phyloP scores from a whole-genome alignment of 2,888 invertebrate genomes.

The Chrysotoxum bicinctum region DNA sequence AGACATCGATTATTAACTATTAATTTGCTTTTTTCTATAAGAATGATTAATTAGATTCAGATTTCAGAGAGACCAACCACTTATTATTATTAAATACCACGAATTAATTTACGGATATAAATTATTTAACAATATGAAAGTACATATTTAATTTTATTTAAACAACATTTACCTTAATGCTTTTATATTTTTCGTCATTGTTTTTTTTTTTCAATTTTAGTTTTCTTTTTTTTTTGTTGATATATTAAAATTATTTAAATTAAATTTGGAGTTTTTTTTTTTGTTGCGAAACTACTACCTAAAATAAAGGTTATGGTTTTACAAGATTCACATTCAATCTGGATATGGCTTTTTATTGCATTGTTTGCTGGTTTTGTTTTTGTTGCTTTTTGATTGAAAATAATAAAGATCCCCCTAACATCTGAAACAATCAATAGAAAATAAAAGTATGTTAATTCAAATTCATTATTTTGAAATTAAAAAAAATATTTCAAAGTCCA shows the following conservation, averaged over 20 bases:
- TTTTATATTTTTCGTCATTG: slow-evolving; percentile 43
- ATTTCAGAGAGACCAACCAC: slow-evolving; percentile 36
- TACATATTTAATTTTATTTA: slow-evolving; percentile 19
- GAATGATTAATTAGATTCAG: not conserved
- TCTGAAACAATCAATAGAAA: slow-evolving; percentile 18
- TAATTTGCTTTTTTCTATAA: not conserved
- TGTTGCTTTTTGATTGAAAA: not conserved
- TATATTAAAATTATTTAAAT: not conserved
- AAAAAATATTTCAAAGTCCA: no score
- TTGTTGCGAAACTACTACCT: slow-evolving; percentile 15
- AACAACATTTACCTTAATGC: slow-evolving; percentile 59
- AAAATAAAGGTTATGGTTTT: slow-evolving; percentile 31
- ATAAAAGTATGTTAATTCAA: not conserved
- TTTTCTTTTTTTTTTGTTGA: not conserved
- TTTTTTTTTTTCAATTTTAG: slow-evolving; percentile 61
- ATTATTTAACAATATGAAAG: slow-evolving; percentile 47
- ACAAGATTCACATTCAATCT: slow-evolving; percentile 55
- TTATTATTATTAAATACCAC: slow-evolving; percentile 30
- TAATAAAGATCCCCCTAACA: slow-evolving; percentile 35
- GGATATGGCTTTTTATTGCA: slow-evolving; percentile 46
- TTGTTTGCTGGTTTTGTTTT: slow-evolving; percentile 13
- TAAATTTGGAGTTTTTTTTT: not conserved
- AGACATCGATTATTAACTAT: slow-evolving; percentile 49
- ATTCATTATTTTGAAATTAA: no score
- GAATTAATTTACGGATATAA: slow-evolving; percentile 21